These are phyloP conservation scores for Acrocera orbiculus DNA, from an alignment of 2,888 invertebrate species.

Conservation along the genomic window DNA sequence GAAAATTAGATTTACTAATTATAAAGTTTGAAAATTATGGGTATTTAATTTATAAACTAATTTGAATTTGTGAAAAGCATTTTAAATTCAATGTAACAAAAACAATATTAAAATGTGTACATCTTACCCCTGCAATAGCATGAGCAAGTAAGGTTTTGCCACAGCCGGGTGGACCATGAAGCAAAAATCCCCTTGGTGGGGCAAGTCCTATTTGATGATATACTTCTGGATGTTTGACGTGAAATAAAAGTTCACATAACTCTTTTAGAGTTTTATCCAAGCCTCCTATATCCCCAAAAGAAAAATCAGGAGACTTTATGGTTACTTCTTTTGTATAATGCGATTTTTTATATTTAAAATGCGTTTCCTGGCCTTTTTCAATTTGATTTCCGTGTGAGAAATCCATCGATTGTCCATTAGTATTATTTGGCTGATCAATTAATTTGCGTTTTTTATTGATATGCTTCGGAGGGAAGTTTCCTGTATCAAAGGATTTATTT, in stretches of 20 bases:
- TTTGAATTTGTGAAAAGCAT: too few species aligned
- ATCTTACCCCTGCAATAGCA: slow-evolving; percentile 59
- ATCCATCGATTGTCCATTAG: slow-evolving; percentile 1
- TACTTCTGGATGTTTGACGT: slow-evolving; percentile 81
- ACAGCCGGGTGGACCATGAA: slow-evolving; percentile 94
- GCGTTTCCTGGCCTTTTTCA: background rate
- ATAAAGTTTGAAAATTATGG: too few species aligned
- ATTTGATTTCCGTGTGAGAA: too few species aligned
- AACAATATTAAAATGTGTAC: background rate
- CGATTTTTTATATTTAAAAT: background rate
- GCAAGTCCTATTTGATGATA: slow-evolving; percentile 67
- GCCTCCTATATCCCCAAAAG: slow-evolving; percentile 53
- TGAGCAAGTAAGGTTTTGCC: slow-evolving; percentile 72
- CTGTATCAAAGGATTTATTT: too few species aligned
- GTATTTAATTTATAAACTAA: too few species aligned
- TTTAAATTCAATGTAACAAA: too few species aligned
- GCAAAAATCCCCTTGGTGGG: slow-evolving; percentile 75
- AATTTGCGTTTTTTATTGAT: slow-evolving; percentile 11
- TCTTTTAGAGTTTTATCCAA: slow-evolving; percentile 52
- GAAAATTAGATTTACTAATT: too few species aligned
- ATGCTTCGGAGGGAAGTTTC: too few species aligned
- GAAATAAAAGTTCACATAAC: slow-evolving; percentile 59
- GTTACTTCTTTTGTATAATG: slow-evolving; percentile 7
- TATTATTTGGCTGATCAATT: slow-evolving; percentile 1
- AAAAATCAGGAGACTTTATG: slow-evolving; percentile 5